Percentiles rank a stretch among this genome's conserved stretches.
These are phyloP conservation scores for Ameiurus melas DNA, from an alignment of 2,113 vertebrate genomes.

Conservation along the genomic window DNA sequence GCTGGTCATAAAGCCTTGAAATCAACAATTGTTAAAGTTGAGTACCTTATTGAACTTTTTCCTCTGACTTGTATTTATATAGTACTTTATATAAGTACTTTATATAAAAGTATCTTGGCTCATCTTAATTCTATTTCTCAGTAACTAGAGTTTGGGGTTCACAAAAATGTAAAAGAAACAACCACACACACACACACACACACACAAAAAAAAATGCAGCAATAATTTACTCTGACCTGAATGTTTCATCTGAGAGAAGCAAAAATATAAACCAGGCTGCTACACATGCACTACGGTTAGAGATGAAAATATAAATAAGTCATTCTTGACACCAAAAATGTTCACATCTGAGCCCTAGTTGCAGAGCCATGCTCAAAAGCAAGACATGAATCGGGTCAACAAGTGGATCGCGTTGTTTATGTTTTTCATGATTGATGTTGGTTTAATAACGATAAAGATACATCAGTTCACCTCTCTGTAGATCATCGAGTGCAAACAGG, in stretches of 20 bases:
- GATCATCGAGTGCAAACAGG: not conserved
- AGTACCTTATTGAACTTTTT: not conserved
- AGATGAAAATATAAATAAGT: conserved; percentile 24
- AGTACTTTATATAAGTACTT: not conserved
- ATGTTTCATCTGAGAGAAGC: conserved; percentile 39
- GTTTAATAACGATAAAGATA: not conserved
- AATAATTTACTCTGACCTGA: conserved; percentile 44
- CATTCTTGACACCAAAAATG: not conserved
- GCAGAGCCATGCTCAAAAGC: not conserved
- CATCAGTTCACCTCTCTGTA: not conserved
- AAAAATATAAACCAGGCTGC: conserved; percentile 32
- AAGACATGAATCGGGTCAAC: not conserved
- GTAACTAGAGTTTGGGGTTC: not conserved
- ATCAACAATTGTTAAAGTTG: not conserved
- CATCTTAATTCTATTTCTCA: not conserved
- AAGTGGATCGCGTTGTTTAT: not conserved
- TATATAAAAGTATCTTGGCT: not conserved
- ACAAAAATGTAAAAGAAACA: conserved; percentile 11
- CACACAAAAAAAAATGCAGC: not conserved
- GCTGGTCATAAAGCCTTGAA: not conserved
- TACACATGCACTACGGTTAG: conserved; percentile 13
- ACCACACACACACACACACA: not conserved
- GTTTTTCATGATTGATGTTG: not conserved
- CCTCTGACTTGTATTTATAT: not conserved
- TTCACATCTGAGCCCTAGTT: conserved; percentile 16